Evolutionary conservation across 2,888 invertebrate genomes (phyloP).

Genomic region (Spodoptera exigua): DNA sequence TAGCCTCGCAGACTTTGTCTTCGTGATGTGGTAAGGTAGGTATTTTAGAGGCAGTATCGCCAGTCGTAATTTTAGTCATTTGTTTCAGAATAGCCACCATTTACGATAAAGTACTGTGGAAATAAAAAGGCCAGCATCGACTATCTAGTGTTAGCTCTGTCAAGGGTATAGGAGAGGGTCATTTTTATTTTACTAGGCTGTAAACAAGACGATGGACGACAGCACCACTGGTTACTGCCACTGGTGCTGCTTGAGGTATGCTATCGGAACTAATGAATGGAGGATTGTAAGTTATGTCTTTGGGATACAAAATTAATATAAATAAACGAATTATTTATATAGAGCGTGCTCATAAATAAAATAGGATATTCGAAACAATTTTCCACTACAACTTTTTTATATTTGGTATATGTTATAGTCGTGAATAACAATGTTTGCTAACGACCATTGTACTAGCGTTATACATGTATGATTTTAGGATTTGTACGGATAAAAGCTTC

Average conservation of each 20-base stretch:
- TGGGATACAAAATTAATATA: no score
- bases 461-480: constrained; percentile 17
- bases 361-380: no score
- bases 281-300: no score
- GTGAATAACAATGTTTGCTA: constrained; percentile 5
- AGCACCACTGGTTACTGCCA: no score
- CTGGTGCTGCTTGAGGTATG: no score
- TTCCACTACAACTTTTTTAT: no score
- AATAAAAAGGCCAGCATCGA: constrained; percentile 12
- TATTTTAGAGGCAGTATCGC: constrained; percentile 16
- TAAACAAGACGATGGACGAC: no score
- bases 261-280: no score
- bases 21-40: constrained; percentile 9
- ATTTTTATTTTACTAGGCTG: no score
- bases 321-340: no score
- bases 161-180: constrained; percentile 3
- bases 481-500: constrained; percentile 11
- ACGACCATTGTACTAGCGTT: constrained; percentile 12
- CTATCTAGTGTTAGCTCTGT: constrained; percentile 12
- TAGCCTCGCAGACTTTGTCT: background rate
- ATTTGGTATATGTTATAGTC: background rate
- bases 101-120: constrained; percentile 35
- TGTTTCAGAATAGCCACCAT: constrained; percentile 34
- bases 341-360: no score
- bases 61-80: constrained; percentile 27